Conservation (phyloP, 2,888 invertebrate genomes). For the Xylocampa areola region DNA sequence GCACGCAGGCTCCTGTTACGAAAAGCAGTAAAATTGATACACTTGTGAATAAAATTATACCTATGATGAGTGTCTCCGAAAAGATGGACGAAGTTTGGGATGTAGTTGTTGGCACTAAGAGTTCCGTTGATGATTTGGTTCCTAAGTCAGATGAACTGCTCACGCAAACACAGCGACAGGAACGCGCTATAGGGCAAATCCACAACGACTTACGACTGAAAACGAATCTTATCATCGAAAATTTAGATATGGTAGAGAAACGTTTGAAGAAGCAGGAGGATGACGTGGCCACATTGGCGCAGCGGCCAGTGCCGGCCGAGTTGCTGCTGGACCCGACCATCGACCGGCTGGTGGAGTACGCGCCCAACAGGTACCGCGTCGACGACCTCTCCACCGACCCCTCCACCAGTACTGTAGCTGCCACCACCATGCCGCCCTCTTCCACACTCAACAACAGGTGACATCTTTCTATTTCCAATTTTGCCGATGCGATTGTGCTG, state of each 20-base stretch:
- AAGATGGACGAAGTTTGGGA: slow-evolving; percentile 98
- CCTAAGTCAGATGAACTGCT: slow-evolving; percentile 96
- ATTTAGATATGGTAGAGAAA: slow-evolving; percentile 95
- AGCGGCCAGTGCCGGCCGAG: slow-evolving; percentile 93
- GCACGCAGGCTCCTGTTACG: slow-evolving; percentile 89
- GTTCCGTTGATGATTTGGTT: slow-evolving; percentile 95
- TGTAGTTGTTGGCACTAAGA: slow-evolving; percentile 96
- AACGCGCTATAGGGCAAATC: slow-evolving; percentile 95
- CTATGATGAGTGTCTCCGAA: slow-evolving; percentile 95
- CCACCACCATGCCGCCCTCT: slow-evolving; percentile 73
- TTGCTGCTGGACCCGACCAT: slow-evolving; percentile 93
- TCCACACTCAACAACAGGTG: slow-evolving; percentile 81
- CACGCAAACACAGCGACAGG: slow-evolving; percentile 96
- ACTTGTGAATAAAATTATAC: slow-evolving; percentile 94
- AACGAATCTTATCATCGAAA: slow-evolving; percentile 96
- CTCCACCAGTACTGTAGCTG: slow-evolving; percentile 77
- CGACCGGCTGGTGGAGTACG: slow-evolving; percentile 94
- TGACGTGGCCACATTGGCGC: slow-evolving; percentile 94
- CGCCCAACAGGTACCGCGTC: slow-evolving; percentile 91
- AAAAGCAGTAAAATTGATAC: slow-evolving; percentile 94
- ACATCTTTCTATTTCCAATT: slow-evolving; percentile 72
- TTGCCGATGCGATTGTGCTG: slow-evolving; percentile 63
- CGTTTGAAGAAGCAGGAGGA: slow-evolving; percentile 95
- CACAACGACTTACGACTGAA: slow-evolving; percentile 95
- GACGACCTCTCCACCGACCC: slow-evolving; percentile 82